phyloP scores from a whole-genome alignment of 2,113 vertebrate genomes.

The Chelonoidis abingdonii region DNA sequence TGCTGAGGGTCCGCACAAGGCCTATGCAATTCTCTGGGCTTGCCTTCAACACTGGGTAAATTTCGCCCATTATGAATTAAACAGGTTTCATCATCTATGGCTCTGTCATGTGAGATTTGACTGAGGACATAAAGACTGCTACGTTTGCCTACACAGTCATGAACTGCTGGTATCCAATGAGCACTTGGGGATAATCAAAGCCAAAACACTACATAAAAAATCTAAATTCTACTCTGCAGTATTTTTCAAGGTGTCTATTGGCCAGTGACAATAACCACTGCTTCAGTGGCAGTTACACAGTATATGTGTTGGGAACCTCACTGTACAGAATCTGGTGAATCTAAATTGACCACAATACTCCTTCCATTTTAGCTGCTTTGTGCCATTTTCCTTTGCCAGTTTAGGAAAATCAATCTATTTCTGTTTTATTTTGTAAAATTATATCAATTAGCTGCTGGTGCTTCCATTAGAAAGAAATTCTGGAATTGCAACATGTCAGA shows the following conservation, averaged over 20 bases:
- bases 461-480: conserved; percentile 48
- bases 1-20: background rate
- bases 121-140: rapidly evolving
- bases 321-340: background rate
- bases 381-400: background rate
- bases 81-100: background rate
- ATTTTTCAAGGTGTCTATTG: rapidly evolving
- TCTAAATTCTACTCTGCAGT: background rate
- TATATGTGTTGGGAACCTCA: background rate
- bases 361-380: background rate
- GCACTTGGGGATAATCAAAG: background rate
- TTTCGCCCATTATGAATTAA: background rate
- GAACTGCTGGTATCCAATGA: background rate
- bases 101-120: background rate
- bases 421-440: background rate
- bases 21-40: background rate
- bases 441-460: conserved; percentile 22
- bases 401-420: background rate
- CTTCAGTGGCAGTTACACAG: background rate
- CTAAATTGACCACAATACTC: background rate
- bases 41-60: too few species aligned
- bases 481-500: conserved; percentile 45
- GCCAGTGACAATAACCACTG: background rate
- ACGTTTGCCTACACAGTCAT: background rate
- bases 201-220: background rate